A percentile compares a stretch with the other conserved stretches of the same genome.
Conservation (phyloP, 2,113 vertebrate species). For the Alectura lathami region DNA sequence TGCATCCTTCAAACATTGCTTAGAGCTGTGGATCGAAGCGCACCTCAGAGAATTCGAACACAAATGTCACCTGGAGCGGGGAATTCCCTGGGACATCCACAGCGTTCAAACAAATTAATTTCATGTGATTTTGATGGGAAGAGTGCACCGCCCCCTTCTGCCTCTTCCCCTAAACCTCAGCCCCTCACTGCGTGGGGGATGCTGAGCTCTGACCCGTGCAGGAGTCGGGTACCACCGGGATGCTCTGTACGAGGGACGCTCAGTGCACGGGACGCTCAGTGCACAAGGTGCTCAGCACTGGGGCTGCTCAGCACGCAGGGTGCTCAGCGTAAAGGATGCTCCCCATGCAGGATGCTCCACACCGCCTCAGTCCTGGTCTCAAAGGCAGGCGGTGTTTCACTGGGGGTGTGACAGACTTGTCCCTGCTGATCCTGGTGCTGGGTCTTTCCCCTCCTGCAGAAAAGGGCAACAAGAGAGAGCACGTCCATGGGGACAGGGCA, state of each 20-base stretch:
- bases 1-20: not conserved
- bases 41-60: not conserved
- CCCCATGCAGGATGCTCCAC: not conserved
- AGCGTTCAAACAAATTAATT: not conserved
- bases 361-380: fast-evolving
- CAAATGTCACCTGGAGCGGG: not conserved
- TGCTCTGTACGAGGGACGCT: not conserved
- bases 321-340: not conserved
- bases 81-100: not conserved
- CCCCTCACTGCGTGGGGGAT: fast-evolving
- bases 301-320: too few relatives aligned
- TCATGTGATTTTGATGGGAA: fast-evolving
- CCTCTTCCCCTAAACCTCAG: not conserved
- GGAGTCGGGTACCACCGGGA: too few relatives aligned
- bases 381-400: fast-evolving
- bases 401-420: fast-evolving
- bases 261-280: not conserved
- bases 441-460: not conserved
- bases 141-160: fast-evolving
- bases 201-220: not conserved
- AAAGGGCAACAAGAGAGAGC: not conserved
- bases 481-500: fast-evolving
- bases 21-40: not conserved
- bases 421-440: fast-evolving
- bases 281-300: too few relatives aligned